Conservation (phyloP, 1,140 invertebrate species). For the Belonocnema kinseyi region DNA sequence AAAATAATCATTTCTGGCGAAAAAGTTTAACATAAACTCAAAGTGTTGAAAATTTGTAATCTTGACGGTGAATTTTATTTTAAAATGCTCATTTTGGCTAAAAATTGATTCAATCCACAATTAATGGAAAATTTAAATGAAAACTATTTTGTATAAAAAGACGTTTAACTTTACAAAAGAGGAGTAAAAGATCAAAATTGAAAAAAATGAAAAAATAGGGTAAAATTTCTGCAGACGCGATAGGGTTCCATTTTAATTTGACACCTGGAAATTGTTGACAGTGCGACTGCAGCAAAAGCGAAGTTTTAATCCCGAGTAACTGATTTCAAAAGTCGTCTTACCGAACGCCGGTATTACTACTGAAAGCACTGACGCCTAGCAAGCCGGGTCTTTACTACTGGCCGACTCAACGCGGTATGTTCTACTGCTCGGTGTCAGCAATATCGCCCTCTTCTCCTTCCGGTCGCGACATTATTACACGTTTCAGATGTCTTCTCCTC, state of each 20-base stretch:
- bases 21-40: too few species aligned
- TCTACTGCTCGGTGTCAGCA: slow-evolving; percentile 41
- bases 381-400: slow-evolving; percentile 44
- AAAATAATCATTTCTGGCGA: too few species aligned
- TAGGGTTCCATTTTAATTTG: slow-evolving; percentile 15
- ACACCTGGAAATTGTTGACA: slow-evolving; percentile 18
- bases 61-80: too few species aligned
- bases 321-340: slow-evolving; percentile 1
- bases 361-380: slow-evolving; percentile 26
- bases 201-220: neutral
- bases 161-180: neutral
- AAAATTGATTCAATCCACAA: too few species aligned
- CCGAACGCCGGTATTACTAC: slow-evolving; percentile 14
- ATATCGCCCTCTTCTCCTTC: neutral
- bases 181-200: neutral
- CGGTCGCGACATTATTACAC: slow-evolving; percentile 25
- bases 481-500: neutral
- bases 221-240: neutral
- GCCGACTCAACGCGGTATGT: slow-evolving; percentile 45
- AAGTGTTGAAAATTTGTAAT: too few species aligned
- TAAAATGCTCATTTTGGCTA: too few species aligned
- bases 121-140: too few species aligned
- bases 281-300: neutral
- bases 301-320: slow-evolving; percentile 17
- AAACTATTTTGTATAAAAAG: neutral